Percentiles rank a stretch among this genome's conserved stretches.
phyloP scores from a whole-genome alignment of 2,888 invertebrate genomes.

The Gisinianus flammeolus region DNA sequence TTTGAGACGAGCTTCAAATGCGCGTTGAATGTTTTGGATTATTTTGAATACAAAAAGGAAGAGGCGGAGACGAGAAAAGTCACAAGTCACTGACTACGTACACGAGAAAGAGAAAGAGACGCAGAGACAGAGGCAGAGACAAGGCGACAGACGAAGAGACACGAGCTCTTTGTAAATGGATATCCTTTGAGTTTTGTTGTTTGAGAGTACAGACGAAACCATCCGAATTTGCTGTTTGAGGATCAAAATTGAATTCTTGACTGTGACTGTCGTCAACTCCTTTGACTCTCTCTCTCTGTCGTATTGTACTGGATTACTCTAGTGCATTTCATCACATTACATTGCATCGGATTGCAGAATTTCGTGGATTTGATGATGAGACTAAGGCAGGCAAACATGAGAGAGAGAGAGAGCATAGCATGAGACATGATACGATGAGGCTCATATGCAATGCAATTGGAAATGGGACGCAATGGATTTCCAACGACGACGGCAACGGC shows the following conservation, averaged over 20 bases:
- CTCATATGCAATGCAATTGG: background rate
- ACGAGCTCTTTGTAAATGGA: slow-evolving; percentile 10
- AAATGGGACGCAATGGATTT: background rate
- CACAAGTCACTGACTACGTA: slow-evolving; percentile 9
- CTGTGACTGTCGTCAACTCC: slow-evolving; percentile 24
- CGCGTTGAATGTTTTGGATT: background rate
- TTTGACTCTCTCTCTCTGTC: background rate
- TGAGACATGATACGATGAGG: background rate
- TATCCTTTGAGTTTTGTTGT: slow-evolving; percentile 14
- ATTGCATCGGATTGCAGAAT: slow-evolving; percentile 24
- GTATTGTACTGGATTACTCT: background rate
- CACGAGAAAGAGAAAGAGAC: background rate
- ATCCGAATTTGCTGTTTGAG: slow-evolving; percentile 21
- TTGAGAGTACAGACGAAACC: background rate
- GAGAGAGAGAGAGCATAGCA: background rate
- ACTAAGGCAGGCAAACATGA: background rate
- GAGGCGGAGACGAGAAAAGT: background rate
- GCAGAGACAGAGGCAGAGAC: background rate
- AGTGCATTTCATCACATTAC: slow-evolving; percentile 4
- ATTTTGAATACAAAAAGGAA: no score
- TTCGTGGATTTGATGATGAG: slow-evolving; percentile 32
- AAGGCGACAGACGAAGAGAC: background rate
- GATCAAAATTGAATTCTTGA: slow-evolving; percentile 42
- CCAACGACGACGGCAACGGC: background rate
- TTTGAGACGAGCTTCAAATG: background rate